Percentiles rank a stretch among this genome's conserved stretches.
These are phyloP conservation scores for Macroglossus sobrinus DNA, from an alignment of 2,113 vertebrate genomes.

Conservation along the genomic window DNA sequence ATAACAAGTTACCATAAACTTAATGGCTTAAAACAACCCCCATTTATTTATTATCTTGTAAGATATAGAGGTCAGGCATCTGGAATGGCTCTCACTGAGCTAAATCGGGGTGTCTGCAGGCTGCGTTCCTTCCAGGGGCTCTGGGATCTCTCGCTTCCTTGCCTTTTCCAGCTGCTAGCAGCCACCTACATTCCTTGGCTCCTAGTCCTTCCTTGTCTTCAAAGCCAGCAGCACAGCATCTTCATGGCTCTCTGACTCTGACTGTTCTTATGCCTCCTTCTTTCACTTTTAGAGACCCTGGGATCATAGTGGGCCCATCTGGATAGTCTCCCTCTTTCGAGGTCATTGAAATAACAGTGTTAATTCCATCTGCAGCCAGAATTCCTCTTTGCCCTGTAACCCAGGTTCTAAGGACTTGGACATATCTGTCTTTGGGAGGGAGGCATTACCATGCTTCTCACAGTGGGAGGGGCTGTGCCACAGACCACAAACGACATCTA, in stretches of 20 bases:
- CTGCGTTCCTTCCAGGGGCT: not conserved
- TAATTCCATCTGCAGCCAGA: not conserved
- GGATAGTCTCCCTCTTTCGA: not conserved
- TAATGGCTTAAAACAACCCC: not conserved
- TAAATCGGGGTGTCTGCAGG: not conserved
- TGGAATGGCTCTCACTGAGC: not conserved
- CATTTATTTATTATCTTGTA: not conserved
- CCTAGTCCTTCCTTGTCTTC: not conserved
- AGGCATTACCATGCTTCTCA: not conserved
- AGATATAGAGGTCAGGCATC: not conserved
- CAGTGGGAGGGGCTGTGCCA: not conserved
- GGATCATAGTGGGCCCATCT: not conserved
- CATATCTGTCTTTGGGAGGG: fast-evolving
- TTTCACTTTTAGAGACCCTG: not conserved
- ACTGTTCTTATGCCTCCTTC: not conserved
- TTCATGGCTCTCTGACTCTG: not conserved
- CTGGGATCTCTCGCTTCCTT: fast-evolving
- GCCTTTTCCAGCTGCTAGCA: not conserved
- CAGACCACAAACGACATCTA: not conserved
- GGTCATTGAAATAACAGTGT: not conserved
- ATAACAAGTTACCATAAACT: not conserved
- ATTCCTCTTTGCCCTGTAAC: not conserved
- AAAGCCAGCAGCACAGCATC: not conserved
- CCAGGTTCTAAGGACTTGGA: not conserved
- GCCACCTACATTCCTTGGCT: not conserved